Percentiles rank a stretch among this genome's conserved stretches.
Conservation (phyloP, 92 coral and sea anemone species). For the Palythoa grandis region DNA sequence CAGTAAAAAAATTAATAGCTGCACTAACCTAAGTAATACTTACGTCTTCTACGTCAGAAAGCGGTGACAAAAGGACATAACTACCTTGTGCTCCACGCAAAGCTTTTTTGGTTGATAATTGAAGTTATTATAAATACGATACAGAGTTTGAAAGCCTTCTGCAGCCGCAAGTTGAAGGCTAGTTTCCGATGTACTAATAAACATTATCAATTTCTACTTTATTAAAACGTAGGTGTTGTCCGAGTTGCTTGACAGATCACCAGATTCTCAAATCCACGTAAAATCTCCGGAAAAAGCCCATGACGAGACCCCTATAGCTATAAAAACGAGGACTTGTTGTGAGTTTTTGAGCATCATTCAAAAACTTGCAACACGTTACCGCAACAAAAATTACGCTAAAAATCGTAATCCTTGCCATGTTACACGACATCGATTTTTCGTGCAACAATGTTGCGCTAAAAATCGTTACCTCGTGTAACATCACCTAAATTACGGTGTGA, state of each 20-base stretch:
- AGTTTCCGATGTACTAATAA: constrained; percentile 2
- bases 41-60: too few relatives aligned
- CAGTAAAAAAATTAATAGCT: background rate
- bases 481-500: too few relatives aligned
- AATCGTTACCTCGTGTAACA: too few relatives aligned
- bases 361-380: too few relatives aligned
- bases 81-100: background rate
- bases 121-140: too few relatives aligned
- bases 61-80: constrained; percentile 6
- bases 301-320: background rate
- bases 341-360: too few relatives aligned
- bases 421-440: too few relatives aligned
- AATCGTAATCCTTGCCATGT: too few relatives aligned
- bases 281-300: background rate
- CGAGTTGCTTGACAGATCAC: constrained; percentile 30
- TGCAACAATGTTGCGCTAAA: too few relatives aligned
- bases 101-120: background rate
- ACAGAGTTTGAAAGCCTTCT: background rate
- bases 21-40: too few relatives aligned
- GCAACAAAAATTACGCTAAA: too few relatives aligned
- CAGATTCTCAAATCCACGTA: background rate
- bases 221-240: constrained; percentile 32
- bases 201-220: constrained; percentile 12
- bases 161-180: constrained; percentile 1
- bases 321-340: background rate